phyloP scores from a whole-genome alignment of 2,113 vertebrate genomes.

The Apaloderma vittatum region DNA sequence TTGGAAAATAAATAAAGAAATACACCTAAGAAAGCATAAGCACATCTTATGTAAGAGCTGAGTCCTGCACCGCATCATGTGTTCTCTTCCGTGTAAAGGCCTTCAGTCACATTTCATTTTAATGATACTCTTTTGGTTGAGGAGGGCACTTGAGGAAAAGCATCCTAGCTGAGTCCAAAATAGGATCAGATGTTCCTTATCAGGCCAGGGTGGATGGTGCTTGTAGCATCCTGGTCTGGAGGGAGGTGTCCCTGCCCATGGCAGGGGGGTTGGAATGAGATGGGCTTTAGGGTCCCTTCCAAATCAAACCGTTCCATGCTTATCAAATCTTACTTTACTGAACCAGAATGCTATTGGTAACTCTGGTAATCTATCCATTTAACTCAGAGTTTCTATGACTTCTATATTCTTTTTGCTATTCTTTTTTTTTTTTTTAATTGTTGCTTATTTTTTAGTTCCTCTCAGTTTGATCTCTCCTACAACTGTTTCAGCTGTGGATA shows the following conservation, averaged over 20 bases:
- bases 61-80: background rate
- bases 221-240: too few species aligned
- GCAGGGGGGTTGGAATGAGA: too few species aligned
- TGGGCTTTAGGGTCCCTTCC: too few species aligned
- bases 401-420: background rate
- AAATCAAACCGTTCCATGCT: background rate
- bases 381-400: background rate
- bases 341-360: background rate
- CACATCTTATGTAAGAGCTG: background rate
- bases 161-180: background rate
- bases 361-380: background rate
- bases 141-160: background rate
- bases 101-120: rapidly evolving
- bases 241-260: too few species aligned
- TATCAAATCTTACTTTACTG: background rate
- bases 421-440: background rate
- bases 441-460: background rate
- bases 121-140: background rate
- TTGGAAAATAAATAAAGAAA: background rate
- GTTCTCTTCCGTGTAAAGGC: background rate
- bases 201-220: too few species aligned
- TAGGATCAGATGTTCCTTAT: background rate
- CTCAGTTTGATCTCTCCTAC: background rate
- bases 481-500: background rate
- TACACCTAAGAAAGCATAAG: background rate